Conservation (phyloP, 2,797 vertebrate species). For the Muraenolepis orangiensis region DNA sequence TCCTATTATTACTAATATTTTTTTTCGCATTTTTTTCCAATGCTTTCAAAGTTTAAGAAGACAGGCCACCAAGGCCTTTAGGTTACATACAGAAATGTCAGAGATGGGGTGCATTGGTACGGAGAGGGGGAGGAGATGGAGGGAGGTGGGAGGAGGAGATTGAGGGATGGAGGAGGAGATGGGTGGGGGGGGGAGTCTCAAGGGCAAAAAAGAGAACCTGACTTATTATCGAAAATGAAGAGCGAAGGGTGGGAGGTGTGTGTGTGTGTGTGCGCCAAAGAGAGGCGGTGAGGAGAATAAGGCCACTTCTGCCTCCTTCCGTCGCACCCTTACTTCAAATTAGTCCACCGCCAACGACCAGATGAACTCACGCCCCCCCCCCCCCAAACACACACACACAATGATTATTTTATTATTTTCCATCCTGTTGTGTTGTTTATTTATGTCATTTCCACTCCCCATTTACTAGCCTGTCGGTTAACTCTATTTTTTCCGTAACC, state of each 20-base stretch:
- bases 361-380: conserved; percentile 38
- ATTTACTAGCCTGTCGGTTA: conserved; percentile 69
- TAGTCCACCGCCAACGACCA: conserved; percentile 53
- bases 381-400: no score
- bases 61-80: not conserved
- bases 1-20: no score
- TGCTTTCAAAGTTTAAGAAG: no score
- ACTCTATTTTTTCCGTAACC: conserved; percentile 45
- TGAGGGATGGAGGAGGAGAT: conserved; percentile 24
- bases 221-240: conserved; percentile 64
- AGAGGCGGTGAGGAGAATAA: conserved; percentile 54
- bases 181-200: conserved; percentile 63
- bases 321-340: conserved; percentile 56
- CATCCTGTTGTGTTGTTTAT: not conserved
- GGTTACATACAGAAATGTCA: not conserved
- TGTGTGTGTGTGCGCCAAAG: conserved; percentile 26
- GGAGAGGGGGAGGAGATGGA: no score
- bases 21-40: no score
- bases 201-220: conserved; percentile 62
- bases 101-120: no score
- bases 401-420: no score
- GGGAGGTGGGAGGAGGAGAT: conserved; percentile 24
- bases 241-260: conserved; percentile 33
- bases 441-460: conserved; percentile 32
- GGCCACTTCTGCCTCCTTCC: conserved; percentile 46